These are phyloP conservation scores for Drosophila borealis DNA, from an alignment of 2,888 invertebrate genomes.

Conservation along the genomic window DNA sequence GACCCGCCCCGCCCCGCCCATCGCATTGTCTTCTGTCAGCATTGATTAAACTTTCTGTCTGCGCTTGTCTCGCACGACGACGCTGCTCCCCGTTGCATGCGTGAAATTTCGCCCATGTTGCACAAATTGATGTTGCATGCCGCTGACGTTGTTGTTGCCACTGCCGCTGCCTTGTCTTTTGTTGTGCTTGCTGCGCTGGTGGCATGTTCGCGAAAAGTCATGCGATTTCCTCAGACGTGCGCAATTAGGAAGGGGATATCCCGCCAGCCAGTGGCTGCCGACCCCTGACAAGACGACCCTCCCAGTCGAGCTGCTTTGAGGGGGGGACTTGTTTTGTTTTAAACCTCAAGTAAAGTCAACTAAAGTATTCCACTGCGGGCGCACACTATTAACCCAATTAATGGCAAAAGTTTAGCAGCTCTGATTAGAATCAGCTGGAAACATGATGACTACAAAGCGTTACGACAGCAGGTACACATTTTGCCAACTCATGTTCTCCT, in stretches of 20 bases:
- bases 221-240: constrained; percentile 67
- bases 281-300: constrained; percentile 39
- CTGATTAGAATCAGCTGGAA: constrained; percentile 61
- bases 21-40: constrained; percentile 69
- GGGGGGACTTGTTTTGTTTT: constrained; percentile 25
- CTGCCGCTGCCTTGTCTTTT: constrained; percentile 25
- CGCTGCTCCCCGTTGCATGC: constrained; percentile 53
- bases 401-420: constrained; percentile 63
- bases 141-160: constrained; percentile 42
- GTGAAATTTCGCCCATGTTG: constrained; percentile 75
- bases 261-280: constrained; percentile 11
- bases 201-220: constrained; percentile 72
- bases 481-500: constrained; percentile 8
- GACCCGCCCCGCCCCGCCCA: not conserved
- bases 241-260: constrained; percentile 50
- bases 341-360: constrained; percentile 4
- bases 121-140: constrained; percentile 75
- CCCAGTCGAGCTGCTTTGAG: constrained; percentile 12
- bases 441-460: constrained; percentile 56
- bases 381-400: constrained; percentile 63
- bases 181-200: constrained; percentile 54
- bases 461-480: constrained; percentile 41
- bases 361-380: constrained; percentile 50
- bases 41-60: constrained; percentile 74
- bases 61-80: constrained; percentile 54